Conservation (phyloP, 2,113 vertebrate genomes). For the zebrafish (Danio rerio) region GRCz12tu NC_133192.1:40114501-40115000, state of each 20-base stretch:
- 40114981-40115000: not conserved
- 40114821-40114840: not conserved
- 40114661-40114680: too few species aligned
- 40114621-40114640: not conserved
- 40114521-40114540: not conserved
- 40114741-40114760: not conserved
- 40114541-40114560: not conserved
- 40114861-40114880: not conserved
- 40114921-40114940: not conserved
- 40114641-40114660: not conserved
- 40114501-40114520: not conserved
- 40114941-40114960: not conserved
- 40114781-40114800: not conserved
- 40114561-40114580: not conserved
- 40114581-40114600: not conserved
- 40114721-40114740: too few species aligned
- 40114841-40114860: not conserved
- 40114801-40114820: not conserved
- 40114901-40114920: not conserved
- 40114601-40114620: not conserved
- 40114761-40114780: not conserved
- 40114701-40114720: too few species aligned
- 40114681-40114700: too few species aligned
- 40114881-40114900: not conserved
- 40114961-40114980: not conserved